These are phyloP conservation scores for Dipus sagitta DNA, from an alignment of 2,797 vertebrate genomes.

Conservation along the genomic window DNA sequence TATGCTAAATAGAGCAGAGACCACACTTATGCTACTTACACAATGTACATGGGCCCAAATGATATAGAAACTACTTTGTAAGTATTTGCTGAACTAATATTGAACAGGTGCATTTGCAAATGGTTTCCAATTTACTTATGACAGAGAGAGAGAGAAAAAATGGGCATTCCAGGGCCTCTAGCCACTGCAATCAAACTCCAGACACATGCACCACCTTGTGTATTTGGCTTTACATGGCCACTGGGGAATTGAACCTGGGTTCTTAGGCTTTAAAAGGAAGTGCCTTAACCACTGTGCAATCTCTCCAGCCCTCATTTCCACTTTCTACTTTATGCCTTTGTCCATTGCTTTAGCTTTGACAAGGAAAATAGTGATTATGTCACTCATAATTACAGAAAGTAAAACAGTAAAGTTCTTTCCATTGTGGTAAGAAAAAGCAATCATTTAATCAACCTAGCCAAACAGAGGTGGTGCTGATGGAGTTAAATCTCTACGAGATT, in stretches of 20 bases:
- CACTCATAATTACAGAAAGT: not conserved
- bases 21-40: too few species aligned
- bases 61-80: not conserved
- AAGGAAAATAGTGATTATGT: not conserved
- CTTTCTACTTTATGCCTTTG: not conserved
- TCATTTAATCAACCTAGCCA: not conserved
- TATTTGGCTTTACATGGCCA: too few species aligned
- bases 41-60: rapidly evolving
- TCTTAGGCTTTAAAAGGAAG: too few species aligned
- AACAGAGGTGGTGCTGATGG: not conserved
- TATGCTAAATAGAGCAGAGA: not conserved
- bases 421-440: not conserved
- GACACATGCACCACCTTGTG: too few species aligned
- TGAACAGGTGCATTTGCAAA: not conserved
- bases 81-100: not conserved
- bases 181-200: too few species aligned
- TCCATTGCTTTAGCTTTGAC: not conserved
- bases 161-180: too few species aligned
- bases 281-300: too few species aligned
- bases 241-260: too few species aligned
- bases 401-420: not conserved
- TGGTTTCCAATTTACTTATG: too few species aligned
- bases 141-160: too few species aligned
- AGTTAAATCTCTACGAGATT: not conserved
- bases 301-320: not conserved